A percentile compares a stretch with the other conserved stretches of the same genome.
These are phyloP conservation scores for Hylaea fasciaria DNA, from an alignment of 2,888 invertebrate species.

Conservation along the genomic window DNA sequence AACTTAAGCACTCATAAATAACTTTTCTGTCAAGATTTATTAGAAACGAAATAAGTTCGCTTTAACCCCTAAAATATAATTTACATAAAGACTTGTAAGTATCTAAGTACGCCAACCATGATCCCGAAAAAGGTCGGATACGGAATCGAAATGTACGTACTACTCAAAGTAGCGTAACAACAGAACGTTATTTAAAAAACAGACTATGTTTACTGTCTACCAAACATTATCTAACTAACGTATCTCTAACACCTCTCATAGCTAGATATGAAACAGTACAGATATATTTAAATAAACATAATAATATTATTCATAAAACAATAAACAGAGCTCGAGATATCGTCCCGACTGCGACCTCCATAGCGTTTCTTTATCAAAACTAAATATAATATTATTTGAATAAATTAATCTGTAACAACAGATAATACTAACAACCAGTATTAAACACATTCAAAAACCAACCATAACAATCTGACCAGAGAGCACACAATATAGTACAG, in stretches of 20 bases:
- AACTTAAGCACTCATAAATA: too few relatives aligned
- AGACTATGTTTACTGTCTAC: not conserved
- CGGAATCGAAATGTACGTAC: too few relatives aligned
- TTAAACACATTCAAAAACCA: slow-evolving; percentile 24
- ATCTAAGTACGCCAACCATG: too few relatives aligned
- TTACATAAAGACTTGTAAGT: too few relatives aligned
- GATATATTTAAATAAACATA: slow-evolving; percentile 22
- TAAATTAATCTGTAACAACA: slow-evolving; percentile 55
- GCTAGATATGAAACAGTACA: slow-evolving; percentile 16
- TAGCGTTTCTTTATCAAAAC: slow-evolving; percentile 69
- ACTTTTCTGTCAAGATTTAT: too few relatives aligned
- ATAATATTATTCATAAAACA: slow-evolving; percentile 52
- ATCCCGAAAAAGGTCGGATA: too few relatives aligned
- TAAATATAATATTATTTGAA: slow-evolving; percentile 71
- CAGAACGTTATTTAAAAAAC: too few relatives aligned
- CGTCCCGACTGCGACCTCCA: slow-evolving; percentile 61
- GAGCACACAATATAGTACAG: slow-evolving; percentile 32
- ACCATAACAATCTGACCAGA: slow-evolving; percentile 21
- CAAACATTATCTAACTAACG: not conserved
- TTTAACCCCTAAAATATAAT: too few relatives aligned
- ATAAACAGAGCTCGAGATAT: slow-evolving; percentile 61
- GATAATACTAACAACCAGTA: slow-evolving; percentile 44
- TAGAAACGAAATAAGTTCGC: too few relatives aligned
- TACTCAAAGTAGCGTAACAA: too few relatives aligned
- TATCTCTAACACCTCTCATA: slow-evolving; percentile 10